Conservation (phyloP, 2,113 vertebrate species). For the Actenoides hombroni region DNA sequence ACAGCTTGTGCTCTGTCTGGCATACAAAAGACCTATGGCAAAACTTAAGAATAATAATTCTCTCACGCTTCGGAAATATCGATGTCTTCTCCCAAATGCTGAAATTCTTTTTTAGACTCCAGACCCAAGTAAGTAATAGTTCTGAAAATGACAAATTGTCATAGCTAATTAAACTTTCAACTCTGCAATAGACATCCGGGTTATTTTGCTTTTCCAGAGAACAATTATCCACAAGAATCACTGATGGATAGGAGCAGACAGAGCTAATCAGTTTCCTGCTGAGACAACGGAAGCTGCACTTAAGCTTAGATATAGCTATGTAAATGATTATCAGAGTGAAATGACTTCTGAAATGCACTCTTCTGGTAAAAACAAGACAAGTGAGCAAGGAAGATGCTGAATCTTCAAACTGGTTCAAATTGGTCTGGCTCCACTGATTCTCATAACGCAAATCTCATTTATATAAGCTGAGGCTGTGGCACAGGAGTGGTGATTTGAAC, state of each 20-base stretch:
- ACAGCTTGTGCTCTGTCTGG: neutral
- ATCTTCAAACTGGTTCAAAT: constrained; percentile 42
- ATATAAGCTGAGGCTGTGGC: neutral
- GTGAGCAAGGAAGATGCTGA: neutral
- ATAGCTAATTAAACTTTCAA: neutral
- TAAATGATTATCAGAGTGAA: constrained; percentile 35
- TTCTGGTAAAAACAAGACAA: neutral
- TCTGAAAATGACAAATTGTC: neutral
- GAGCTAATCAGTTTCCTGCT: constrained; percentile 26
- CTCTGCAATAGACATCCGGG: neutral
- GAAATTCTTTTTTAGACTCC: neutral
- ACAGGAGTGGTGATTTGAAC: neutral
- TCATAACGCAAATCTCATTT: constrained; percentile 28
- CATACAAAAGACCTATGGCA: neutral
- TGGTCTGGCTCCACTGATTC: constrained; percentile 19
- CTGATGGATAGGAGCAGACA: neutral
- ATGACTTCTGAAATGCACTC: constrained; percentile 28
- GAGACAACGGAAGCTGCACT: neutral
- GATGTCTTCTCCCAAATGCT: neutral
- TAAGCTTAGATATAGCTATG: neutral
- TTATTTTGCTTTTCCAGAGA: neutral
- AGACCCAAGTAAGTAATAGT: neutral
- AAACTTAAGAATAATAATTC: neutral
- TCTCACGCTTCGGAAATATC: neutral
- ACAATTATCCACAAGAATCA: neutral